A percentile compares a stretch with the other conserved stretches of the same genome.
phyloP scores from a whole-genome alignment of 2,113 vertebrate species.

The Pithys albifrons region DNA sequence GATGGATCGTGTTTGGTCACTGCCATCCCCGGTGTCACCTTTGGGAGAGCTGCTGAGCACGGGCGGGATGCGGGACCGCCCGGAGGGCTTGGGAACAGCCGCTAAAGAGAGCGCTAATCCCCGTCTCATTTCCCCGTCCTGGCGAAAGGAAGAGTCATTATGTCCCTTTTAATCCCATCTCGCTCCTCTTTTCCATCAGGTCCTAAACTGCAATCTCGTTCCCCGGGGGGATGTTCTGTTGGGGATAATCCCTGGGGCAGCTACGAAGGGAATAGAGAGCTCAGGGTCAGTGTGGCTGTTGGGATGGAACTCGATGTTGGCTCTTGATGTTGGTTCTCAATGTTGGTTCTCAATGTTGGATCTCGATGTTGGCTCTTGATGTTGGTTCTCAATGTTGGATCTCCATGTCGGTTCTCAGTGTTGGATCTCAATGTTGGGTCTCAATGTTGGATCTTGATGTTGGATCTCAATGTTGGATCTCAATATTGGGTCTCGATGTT shows the following conservation, averaged over 20 bases:
- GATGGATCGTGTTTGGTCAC: accelerated
- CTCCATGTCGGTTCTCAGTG: too few species aligned
- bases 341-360: too few species aligned
- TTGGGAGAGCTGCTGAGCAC: accelerated
- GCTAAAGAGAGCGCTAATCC: conserved; percentile 15
- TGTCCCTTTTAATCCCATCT: conserved; percentile 47
- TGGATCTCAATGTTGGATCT: too few species aligned
- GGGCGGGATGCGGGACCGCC: accelerated
- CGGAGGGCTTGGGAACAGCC: not conserved
- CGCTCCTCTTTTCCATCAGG: conserved; percentile 3
- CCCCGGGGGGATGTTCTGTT: not conserved
- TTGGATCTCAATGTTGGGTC: too few species aligned
- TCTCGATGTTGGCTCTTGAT: too few species aligned
- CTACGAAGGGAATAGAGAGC: not conserved
- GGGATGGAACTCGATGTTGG: not conserved
- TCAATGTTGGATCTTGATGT: too few species aligned
- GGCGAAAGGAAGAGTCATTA: conserved; percentile 21
- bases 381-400: too few species aligned
- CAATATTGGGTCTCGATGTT: too few species aligned
- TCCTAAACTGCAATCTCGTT: conserved; percentile 5
- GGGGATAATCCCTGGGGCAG: not conserved
- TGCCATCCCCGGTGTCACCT: accelerated
- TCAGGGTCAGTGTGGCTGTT: accelerated
- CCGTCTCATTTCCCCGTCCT: not conserved
- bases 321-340: accelerated